A percentile compares a stretch with the other conserved stretches of the same genome.
Conservation (phyloP, 2,888 invertebrate species). For the Eurytoma adleriae region DNA sequence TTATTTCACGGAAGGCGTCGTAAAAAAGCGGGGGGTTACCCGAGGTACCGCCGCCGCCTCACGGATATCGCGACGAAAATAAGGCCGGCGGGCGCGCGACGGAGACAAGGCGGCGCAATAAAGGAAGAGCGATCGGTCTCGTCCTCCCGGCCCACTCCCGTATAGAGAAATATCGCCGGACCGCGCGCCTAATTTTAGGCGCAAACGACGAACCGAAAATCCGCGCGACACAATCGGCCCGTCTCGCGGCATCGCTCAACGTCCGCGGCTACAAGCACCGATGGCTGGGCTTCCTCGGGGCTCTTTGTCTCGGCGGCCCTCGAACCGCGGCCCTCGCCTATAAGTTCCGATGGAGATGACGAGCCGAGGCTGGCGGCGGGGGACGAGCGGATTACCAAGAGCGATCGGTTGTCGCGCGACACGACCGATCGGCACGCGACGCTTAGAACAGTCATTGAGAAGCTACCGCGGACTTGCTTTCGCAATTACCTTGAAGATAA, state of each 20-base stretch:
- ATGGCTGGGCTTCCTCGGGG: conserved; percentile 27
- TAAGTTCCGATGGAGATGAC: too few relatives aligned
- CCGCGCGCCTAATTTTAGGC: conserved; percentile 52
- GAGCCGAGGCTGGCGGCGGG: neutral
- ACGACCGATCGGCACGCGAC: too few relatives aligned
- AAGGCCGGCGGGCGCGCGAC: neutral
- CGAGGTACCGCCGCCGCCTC: neutral
- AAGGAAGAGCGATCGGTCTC: conserved; percentile 62
- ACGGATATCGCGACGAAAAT: conserved; percentile 12
- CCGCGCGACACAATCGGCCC: conserved; percentile 72
- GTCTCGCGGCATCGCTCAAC: conserved; percentile 74
- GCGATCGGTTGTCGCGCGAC: too few relatives aligned
- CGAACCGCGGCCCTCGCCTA: too few relatives aligned
- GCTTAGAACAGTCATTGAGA: too few relatives aligned
- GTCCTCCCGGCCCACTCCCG: conserved; percentile 46
- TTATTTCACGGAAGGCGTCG: conserved; percentile 26
- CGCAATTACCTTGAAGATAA: too few relatives aligned
- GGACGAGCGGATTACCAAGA: conserved; percentile 1
- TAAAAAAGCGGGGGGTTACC: neutral
- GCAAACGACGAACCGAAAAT: conserved; percentile 61
- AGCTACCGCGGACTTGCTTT: too few relatives aligned
- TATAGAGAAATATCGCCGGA: conserved; percentile 50
- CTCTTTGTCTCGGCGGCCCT: neutral
- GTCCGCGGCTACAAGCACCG: conserved; percentile 72
- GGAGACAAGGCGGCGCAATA: conserved; percentile 21